Conservation (phyloP, 1,140 invertebrate species). For the Scaptodrosophila lebanonensis region DNA sequence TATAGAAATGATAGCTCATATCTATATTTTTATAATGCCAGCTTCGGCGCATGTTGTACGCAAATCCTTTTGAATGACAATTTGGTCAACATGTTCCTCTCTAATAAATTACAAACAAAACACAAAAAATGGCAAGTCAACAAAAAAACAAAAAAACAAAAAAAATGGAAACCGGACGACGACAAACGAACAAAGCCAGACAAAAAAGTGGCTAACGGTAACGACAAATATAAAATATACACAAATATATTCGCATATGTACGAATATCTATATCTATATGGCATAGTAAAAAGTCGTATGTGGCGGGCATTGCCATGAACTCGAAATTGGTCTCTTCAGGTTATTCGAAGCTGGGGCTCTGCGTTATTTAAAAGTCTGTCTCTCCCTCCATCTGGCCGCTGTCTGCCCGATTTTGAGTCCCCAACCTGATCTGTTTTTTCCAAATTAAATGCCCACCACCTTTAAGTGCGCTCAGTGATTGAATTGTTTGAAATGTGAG, state of each 20-base stretch:
- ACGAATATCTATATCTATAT: conserved; percentile 12
- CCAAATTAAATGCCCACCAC: conserved; percentile 19
- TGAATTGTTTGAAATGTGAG: too few relatives aligned
- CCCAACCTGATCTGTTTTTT: too few relatives aligned
- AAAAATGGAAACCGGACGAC: conserved; percentile 55
- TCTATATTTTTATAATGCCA: conserved; percentile 40
- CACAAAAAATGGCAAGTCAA: conserved; percentile 12
- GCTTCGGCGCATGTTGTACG: conserved; percentile 26
- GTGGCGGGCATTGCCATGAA: too few relatives aligned
- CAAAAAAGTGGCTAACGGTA: conserved; percentile 55
- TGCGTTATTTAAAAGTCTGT: conserved; percentile 35
- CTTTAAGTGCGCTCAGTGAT: too few relatives aligned
- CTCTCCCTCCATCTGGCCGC: too few relatives aligned
- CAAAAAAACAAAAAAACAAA: conserved; percentile 12
- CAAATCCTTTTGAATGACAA: conserved; percentile 71
- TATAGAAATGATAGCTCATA: conserved; percentile 50
- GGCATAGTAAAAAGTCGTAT: background rate
- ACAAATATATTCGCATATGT: too few relatives aligned
- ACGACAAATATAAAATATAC: conserved; percentile 21
- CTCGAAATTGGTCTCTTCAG: too few relatives aligned
- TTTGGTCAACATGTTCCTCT: conserved; percentile 72
- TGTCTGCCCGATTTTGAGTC: conserved; percentile 24
- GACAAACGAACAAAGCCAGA: too few relatives aligned
- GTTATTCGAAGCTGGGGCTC: conserved; percentile 1
- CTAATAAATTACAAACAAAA: conserved; percentile 71